Base-by-base conservation (phyloP, 2,888 invertebrate species). In the Metalampra italica region DNA sequence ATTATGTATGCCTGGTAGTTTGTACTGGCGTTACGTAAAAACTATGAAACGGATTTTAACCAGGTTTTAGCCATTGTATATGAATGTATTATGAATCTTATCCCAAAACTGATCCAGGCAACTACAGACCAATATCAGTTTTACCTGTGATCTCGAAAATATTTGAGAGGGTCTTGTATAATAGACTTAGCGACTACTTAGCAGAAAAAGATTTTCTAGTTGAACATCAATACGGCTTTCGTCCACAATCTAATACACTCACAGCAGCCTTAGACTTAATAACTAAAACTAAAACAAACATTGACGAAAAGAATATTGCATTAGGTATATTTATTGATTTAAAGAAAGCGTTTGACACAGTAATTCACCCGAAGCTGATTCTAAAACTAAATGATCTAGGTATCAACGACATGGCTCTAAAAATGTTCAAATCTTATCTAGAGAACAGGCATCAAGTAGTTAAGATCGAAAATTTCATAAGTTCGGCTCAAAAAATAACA, bases 231-330 rank as follows among this genome's bases (percentile, higher is more conserved):
- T 49, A 49, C 7, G 49, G 48, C 15, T 48, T 48, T 44, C 43
- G 48, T 32, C 12, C 39, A 38, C 43, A 50, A 34, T 50, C 46
- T 5, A 50, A 50, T 39, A 50, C 50, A 3, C 30, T 50, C 11
- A 37, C 50, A 22, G 46, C 50, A 13, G 29, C 46, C 15, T 43
- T 50, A n/a, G 50, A 50, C 34, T 42, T 50, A 1, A 15, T 43
- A 34, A 50, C 50, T 32, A 29, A 50, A 39, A 9, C 46, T 1
- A 50, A 50, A 46, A 34, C 3, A 15, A 43, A 50, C 1, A 34
- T 50, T 39, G 50, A 50, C 29, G 1, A 32, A 30, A 46, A 46
- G 30, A 14, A 49, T 41, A 15, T 49, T 32, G 40, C 29, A n/a
- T 9, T 49, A 9, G 44, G 41, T 7, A 9, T 41, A 9, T 41